Evolutionary conservation across 1,140 invertebrate species (phyloP), one percentile per base, ranked within the genome.

Genomic region (Drosophila novamexicana): DNA sequence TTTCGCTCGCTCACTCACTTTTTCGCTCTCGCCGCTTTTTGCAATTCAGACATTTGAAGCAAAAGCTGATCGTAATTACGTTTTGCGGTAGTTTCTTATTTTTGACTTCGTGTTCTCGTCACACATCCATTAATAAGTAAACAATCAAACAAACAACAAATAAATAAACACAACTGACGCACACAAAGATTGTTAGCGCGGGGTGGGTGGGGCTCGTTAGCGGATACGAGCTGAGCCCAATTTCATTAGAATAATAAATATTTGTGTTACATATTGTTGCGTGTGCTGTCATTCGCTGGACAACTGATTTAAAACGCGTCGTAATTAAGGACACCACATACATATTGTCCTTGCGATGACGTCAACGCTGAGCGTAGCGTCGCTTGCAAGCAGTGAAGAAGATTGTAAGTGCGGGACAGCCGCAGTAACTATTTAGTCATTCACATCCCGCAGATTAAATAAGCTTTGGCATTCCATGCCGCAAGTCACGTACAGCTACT

Each of bases 241-340:
- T 18, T 68, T 77, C 64, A 85, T 68, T 53, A 66, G 52, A 70
- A 75, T 65, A 77, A 84, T 47, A 75, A 64, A 77, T 81, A 85
- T 77, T 77, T 84, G 63, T 57, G 68, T 42, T 76, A 63, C 49
- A 65, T 61, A 65, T 72, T 36, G 29, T 64, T 71, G 67, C 22
- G 29, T 52, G n/a, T 34, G 32, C 65, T 44, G 37, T 59, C 18
- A 14, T n/a, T 42, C 49, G 42, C n/a, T 34, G 32, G 34, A 7
- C 42, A 74, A 73, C 83, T 83, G 64, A 82, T 78, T 80, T 59
- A 54, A 67, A 74, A 50, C 69, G 56, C 80, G 45, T 53, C 68
- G 79, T 68, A 79, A 79, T 86, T 70, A 61, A n/a, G 62, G 18
- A 4, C 45, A 22, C 34, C 12, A 39, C 22, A 45, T 37, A 8